Evolutionary conservation across 2,113 vertebrate species (phyloP).

Genomic region (Leptosomus discolor): DNA sequence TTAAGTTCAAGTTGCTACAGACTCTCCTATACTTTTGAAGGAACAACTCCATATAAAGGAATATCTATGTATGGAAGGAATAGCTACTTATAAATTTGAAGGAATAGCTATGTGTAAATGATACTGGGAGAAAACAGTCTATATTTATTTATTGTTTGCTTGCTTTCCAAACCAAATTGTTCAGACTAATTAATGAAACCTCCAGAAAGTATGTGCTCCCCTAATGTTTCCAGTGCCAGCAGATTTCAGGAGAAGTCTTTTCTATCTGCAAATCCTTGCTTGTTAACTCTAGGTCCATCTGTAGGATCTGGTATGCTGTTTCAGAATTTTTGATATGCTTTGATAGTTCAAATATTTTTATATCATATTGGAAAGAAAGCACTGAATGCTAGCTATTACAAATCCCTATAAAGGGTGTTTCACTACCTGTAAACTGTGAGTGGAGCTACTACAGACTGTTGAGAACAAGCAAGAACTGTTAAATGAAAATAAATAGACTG

Average conservation of each 20-base stretch:
- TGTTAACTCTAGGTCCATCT: neutral
- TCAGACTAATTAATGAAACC: neutral
- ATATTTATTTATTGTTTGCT: neutral
- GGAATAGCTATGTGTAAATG: neutral
- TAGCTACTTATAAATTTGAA: neutral
- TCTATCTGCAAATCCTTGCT: neutral
- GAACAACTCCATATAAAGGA: no score
- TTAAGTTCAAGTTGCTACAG: neutral
- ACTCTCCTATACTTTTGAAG: no score
- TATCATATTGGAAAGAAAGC: neutral
- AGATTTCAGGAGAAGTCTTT: neutral
- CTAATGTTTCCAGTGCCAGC: neutral
- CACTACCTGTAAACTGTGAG: neutral
- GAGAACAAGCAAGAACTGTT: neutral
- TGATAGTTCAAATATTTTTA: neutral
- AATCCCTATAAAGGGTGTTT: neutral
- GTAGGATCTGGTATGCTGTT: neutral
- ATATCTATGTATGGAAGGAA: no score
- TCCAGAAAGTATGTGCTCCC: neutral
- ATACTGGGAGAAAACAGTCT: neutral
- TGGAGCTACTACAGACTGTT: neutral
- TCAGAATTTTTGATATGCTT: neutral
- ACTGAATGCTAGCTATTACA: neutral
- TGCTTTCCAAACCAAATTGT: neutral
- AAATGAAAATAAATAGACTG: neutral